phyloP scores from a whole-genome alignment of 2,888 invertebrate species.

The Ectemnius lituratus region DNA sequence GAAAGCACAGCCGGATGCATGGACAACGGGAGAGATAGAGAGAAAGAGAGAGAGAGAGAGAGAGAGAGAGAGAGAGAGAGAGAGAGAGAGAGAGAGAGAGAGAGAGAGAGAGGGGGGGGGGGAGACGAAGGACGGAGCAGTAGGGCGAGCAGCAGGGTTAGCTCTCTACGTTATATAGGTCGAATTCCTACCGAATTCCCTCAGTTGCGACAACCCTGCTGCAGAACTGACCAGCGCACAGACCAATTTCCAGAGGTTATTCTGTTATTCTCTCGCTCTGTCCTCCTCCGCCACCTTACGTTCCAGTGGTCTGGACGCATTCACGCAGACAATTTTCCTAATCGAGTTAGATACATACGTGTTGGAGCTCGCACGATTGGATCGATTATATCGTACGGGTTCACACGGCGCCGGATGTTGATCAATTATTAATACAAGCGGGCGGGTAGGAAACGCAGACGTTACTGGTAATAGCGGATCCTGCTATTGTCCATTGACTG shows the following conservation, averaged over 20 bases:
- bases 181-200: constrained; percentile 64
- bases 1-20: constrained; percentile 26
- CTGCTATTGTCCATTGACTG: too few relatives aligned
- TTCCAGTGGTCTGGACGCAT: neutral
- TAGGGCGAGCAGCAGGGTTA: constrained; percentile 38
- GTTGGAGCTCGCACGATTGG: too few relatives aligned
- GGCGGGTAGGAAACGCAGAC: too few relatives aligned
- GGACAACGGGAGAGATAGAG: constrained; percentile 14
- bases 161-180: constrained; percentile 55
- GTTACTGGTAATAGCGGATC: too few relatives aligned
- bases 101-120: constrained; percentile 14
- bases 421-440: too few relatives aligned
- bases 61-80: constrained; percentile 18
- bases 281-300: neutral
- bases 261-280: constrained; percentile 17
- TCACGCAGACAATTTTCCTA: too few relatives aligned
- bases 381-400: too few relatives aligned
- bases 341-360: too few relatives aligned
- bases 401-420: too few relatives aligned
- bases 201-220: constrained; percentile 51
- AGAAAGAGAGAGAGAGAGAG: constrained; percentile 14
- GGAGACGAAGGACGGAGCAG: neutral
- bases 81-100: constrained; percentile 17
- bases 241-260: constrained; percentile 55
- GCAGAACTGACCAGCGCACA: constrained; percentile 50